Evolutionary conservation across 2,888 invertebrate species (phyloP).

Genomic region (Cremastinae sp.): DNA sequence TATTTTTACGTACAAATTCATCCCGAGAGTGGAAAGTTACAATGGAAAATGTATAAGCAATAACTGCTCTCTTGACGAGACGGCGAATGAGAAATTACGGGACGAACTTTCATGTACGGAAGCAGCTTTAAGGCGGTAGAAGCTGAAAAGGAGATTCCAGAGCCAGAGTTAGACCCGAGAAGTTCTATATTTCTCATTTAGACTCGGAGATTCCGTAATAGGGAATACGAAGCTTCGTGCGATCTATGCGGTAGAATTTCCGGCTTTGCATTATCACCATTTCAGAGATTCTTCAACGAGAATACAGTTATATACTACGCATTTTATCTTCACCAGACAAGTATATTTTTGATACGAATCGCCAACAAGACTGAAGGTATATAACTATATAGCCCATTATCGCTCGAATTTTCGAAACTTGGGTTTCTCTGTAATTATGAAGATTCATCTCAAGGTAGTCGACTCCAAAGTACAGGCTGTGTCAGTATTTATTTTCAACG

Average conservation of each 20-base stretch:
- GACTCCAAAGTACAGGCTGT: background rate
- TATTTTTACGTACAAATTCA: background rate
- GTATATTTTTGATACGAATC: background rate
- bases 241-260: constrained; percentile 31
- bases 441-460: constrained; percentile 61
- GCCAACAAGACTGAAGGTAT: background rate
- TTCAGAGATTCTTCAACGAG: constrained; percentile 11
- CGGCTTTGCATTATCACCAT: constrained; percentile 30
- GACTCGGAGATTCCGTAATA: constrained; percentile 19
- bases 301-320: constrained; percentile 7
- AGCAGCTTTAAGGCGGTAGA: constrained; percentile 17
- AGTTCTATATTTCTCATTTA: constrained; percentile 24
- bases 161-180: background rate
- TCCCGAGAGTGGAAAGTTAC: background rate
- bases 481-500: too few species aligned
- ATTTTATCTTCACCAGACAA: background rate
- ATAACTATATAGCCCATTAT: constrained; percentile 14
- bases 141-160: constrained; percentile 33
- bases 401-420: constrained; percentile 38
- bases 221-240: constrained; percentile 10
- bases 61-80: constrained; percentile 23
- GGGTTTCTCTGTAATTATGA: constrained; percentile 60
- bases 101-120: constrained; percentile 4
- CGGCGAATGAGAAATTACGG: constrained; percentile 40
- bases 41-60: background rate